Percentiles rank a stretch among this genome's conserved stretches.
Evolutionary conservation across 2,888 invertebrate species (phyloP).

Genomic region (Asteroscopus sphinx): DNA sequence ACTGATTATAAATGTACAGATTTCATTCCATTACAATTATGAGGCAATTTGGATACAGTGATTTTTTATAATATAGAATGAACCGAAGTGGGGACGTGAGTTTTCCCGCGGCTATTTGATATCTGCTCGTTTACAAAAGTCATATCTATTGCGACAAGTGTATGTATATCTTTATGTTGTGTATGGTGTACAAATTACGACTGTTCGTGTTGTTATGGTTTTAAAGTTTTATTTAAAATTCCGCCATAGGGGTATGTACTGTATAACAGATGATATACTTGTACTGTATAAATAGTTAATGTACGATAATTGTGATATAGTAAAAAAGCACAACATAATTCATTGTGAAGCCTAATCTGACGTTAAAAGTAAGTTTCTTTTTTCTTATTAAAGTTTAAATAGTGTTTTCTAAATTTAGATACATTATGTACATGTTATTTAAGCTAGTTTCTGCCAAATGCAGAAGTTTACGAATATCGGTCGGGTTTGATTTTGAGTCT

Average conservation of each 20-base stretch:
- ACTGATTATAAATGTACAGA: constrained; percentile 64
- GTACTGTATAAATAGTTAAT: constrained; percentile 79
- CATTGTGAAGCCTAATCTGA: constrained; percentile 86
- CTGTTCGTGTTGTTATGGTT: constrained; percentile 70
- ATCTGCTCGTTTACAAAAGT: constrained; percentile 51
- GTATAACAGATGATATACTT: constrained; percentile 80
- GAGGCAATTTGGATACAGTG: constrained; percentile 56
- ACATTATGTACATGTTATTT: constrained; percentile 75
- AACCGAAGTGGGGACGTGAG: constrained; percentile 30
- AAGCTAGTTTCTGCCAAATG: constrained; percentile 73
- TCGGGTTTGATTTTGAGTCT: constrained; percentile 73
- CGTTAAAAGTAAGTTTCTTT: constrained; percentile 79
- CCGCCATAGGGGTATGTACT: constrained; percentile 74
- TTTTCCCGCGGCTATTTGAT: constrained; percentile 29
- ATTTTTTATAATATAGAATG: constrained; percentile 44
- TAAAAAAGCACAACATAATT: constrained; percentile 87
- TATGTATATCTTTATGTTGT: constrained; percentile 53
- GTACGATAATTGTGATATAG: constrained; percentile 86
- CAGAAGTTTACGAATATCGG: constrained; percentile 69
- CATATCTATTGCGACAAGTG: constrained; percentile 53
- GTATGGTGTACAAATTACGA: constrained; percentile 61
- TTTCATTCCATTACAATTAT: constrained; percentile 67
- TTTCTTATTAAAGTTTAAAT: constrained; percentile 74
- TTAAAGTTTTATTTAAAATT: constrained; percentile 73
- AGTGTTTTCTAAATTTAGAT: constrained; percentile 79